A percentile compares a stretch with the other conserved stretches of the same genome.
Evolutionary conservation across 2,797 vertebrate genomes (phyloP).

Genomic region (Clarias platycephalus): DNA sequence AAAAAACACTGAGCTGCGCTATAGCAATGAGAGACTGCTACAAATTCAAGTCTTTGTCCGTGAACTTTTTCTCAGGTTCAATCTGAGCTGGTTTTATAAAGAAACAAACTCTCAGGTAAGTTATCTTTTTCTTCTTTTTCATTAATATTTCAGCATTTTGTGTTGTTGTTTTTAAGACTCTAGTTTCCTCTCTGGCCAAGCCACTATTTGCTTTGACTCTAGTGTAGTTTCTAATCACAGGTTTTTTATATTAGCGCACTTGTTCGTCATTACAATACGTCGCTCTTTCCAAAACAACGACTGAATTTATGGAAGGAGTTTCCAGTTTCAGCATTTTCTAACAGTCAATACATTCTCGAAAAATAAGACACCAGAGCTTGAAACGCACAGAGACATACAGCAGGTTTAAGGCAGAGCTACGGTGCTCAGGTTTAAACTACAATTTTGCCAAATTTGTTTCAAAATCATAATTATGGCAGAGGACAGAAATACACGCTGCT

Average conservation of each 20-base stretch:
- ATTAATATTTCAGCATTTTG: not conserved
- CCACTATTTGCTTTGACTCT: not conserved
- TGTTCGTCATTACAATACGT: not conserved
- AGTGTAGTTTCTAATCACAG: not conserved
- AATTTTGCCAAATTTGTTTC: too few species aligned
- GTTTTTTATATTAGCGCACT: not conserved
- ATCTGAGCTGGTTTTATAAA: not conserved
- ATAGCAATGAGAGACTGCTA: not conserved
- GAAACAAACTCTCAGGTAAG: not conserved
- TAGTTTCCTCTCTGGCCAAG: not conserved
- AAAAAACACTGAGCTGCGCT: not conserved
- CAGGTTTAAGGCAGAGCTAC: too few species aligned
- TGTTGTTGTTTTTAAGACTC: not conserved
- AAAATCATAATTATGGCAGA: too few species aligned
- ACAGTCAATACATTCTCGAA: not conserved
- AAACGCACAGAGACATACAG: too few species aligned
- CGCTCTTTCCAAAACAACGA: not conserved
- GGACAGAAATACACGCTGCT: too few species aligned
- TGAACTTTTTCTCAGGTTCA: not conserved
- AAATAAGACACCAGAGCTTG: not conserved
- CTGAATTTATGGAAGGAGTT: not conserved
- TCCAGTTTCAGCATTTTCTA: not conserved
- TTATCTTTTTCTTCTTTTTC: not conserved
- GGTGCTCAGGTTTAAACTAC: too few species aligned
- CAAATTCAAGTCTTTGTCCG: not conserved